These are phyloP conservation scores for Zoanthus sociatus DNA, from an alignment of 92 coral and sea anemone genomes.

Conservation along the genomic window DNA sequence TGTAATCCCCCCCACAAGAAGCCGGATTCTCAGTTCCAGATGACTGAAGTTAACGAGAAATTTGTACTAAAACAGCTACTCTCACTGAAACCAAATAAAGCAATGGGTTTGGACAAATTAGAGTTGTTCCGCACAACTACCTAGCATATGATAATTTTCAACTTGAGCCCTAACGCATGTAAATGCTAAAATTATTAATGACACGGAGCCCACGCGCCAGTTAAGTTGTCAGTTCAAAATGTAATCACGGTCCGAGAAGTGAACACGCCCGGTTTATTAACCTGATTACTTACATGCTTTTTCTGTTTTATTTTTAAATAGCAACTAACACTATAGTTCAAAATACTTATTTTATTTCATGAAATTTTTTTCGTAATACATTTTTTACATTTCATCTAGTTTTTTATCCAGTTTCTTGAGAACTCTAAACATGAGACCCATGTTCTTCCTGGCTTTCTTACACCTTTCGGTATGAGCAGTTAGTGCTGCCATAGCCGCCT, in stretches of 20 bases:
- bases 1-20: too few species aligned
- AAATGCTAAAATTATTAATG: conserved; percentile 29
- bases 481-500: conserved; percentile 52
- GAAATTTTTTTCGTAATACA: conserved; percentile 31
- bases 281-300: too few species aligned
- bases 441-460: conserved; percentile 43
- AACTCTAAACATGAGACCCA: conserved; percentile 43
- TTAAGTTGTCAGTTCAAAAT: conserved; percentile 20
- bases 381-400: conserved; percentile 35
- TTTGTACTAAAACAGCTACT: too few species aligned
- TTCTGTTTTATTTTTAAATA: conserved; percentile 6
- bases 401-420: conserved; percentile 44
- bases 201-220: conserved; percentile 39
- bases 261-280: too few species aligned
- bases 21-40: too few species aligned
- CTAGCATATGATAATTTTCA: conserved; percentile 35
- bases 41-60: too few species aligned
- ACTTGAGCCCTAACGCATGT: conserved; percentile 41
- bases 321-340: conserved; percentile 28
- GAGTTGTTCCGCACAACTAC: too few species aligned
- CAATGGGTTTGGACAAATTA: too few species aligned
- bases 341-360: conserved; percentile 36
- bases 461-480: conserved; percentile 48
- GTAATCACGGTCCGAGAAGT: not conserved
- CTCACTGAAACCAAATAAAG: too few species aligned